Percentiles rank a stretch among this genome's conserved stretches.
Evolutionary conservation across 2,113 vertebrate species (phyloP).

Genomic region (Cochlearius cochlearius): DNA sequence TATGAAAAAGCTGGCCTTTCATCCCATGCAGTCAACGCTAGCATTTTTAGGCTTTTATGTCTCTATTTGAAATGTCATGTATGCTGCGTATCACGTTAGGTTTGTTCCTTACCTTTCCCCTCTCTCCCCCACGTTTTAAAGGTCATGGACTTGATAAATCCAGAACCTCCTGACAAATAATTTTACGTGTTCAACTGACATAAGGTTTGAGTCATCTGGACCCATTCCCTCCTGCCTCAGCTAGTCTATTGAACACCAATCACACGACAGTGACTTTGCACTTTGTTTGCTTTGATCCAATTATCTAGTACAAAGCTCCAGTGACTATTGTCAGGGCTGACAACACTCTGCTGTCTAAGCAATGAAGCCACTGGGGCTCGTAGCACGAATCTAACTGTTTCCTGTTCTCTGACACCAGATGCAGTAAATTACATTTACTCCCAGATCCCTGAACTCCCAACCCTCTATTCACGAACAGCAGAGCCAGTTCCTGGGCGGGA

Average conservation of each 20-base stretch:
- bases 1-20: not conserved
- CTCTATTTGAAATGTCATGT: not conserved
- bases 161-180: constrained; percentile 68
- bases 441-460: constrained; percentile 79
- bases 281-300: constrained; percentile 79
- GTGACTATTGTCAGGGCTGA: constrained; percentile 73
- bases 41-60: not conserved
- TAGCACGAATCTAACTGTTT: constrained; percentile 72
- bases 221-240: constrained; percentile 80
- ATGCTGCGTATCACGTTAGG: not conserved
- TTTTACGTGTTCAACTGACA: constrained; percentile 25
- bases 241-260: constrained; percentile 82
- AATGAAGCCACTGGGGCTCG: constrained; percentile 60
- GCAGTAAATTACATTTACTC: constrained; percentile 83
- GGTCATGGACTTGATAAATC: constrained; percentile 56
- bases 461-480: constrained; percentile 74
- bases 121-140: not conserved
- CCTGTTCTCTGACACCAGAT: constrained; percentile 81
- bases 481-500: constrained; percentile 74
- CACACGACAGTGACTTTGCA: constrained; percentile 73
- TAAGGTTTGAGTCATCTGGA: constrained; percentile 72
- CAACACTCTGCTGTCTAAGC: constrained; percentile 80
- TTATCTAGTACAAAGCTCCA: constrained; percentile 68
- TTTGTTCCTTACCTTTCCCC: not conserved
- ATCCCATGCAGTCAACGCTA: not conserved